Conservation (phyloP, 2,113 vertebrate species). For the Sinosuthora webbiana region DNA sequence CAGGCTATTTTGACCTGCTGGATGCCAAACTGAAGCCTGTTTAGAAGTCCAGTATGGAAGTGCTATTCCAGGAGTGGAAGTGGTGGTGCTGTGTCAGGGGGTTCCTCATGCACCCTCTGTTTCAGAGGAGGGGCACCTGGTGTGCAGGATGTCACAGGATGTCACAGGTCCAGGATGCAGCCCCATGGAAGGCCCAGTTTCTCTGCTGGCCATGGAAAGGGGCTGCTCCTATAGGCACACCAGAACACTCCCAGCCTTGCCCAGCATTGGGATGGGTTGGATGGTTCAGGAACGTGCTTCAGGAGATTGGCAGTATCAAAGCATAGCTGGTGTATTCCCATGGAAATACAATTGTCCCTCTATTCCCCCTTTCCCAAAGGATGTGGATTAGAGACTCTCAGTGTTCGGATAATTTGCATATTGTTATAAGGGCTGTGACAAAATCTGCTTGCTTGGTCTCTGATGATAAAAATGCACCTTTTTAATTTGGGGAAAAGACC, state of each 20-base stretch:
- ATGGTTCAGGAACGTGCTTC: fast-evolving
- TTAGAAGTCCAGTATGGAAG: neutral
- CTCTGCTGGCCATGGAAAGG: fast-evolving
- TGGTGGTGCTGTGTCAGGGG: neutral
- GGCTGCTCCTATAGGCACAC: neutral
- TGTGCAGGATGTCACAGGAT: too few species aligned
- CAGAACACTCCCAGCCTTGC: fast-evolving
- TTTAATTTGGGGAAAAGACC: neutral
- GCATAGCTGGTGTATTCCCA: neutral
- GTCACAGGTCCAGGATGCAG: too few species aligned
- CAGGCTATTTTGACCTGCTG: neutral
- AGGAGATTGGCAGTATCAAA: neutral
- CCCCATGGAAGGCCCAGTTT: neutral
- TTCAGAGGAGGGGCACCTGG: neutral
- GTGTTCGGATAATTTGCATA: neutral
- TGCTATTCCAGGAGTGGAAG: neutral
- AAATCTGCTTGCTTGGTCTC: neutral
- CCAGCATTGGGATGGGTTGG: fast-evolving
- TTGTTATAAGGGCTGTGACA: neutral
- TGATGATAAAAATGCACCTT: neutral
- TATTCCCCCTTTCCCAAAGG: neutral
- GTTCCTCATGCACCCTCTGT: fast-evolving
- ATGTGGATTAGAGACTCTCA: neutral
- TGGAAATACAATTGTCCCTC: neutral
- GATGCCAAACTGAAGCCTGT: neutral